Evolutionary conservation across 2,888 invertebrate genomes (phyloP), one percentile per base, ranked within the genome.

Genomic region (Calliphora vomitoria): DNA sequence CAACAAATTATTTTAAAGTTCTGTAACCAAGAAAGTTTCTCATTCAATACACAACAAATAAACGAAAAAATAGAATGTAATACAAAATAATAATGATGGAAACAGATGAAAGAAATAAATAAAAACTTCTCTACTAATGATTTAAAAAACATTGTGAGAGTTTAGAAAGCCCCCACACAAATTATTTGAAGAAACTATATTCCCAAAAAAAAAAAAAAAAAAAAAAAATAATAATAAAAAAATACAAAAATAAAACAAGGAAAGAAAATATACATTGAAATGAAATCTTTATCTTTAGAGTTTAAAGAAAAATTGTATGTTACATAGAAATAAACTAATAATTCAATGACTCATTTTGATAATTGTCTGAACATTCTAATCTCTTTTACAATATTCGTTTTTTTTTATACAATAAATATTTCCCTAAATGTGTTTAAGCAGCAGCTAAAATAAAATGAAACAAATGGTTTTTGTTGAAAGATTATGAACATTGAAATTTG

Each of bases 391-490:
- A 8, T 13, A 18, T 58, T 64, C 18, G 6, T 11, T 50, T 60
- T 75, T 47, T 31, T 50, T 60, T 76, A 38, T 64, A 20, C 20
- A n/a, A n/a, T n/a, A n/a, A n/a, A n/a, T n/a, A 20, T 55, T 55
- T 62, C 35, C 31, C 15, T 38, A n/a, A 62, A 62, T 35, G 13
- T 60, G 20, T 72, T 72, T 47, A 10, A 62, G 62, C 53, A 62
- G 62, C 53, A 20, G 60, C 35, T 50, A 60, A 58, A 10, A 13
- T 10, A 31, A 60, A 62, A 47, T 38, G 50, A 60, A 74, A 60
- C 60, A 85, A 85, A 85, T 85, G 69, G 69, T 55, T 75, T 50
- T 69, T 62, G 69, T 47, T 81, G 80, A 71, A 85, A 71, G 85
- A 75, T 76, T 80, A 62, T 62, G 35, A 75, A 53, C 50, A 74